Base-by-base conservation (phyloP, 2,113 vertebrate species). In the Rostratula benghalensis region DNA sequence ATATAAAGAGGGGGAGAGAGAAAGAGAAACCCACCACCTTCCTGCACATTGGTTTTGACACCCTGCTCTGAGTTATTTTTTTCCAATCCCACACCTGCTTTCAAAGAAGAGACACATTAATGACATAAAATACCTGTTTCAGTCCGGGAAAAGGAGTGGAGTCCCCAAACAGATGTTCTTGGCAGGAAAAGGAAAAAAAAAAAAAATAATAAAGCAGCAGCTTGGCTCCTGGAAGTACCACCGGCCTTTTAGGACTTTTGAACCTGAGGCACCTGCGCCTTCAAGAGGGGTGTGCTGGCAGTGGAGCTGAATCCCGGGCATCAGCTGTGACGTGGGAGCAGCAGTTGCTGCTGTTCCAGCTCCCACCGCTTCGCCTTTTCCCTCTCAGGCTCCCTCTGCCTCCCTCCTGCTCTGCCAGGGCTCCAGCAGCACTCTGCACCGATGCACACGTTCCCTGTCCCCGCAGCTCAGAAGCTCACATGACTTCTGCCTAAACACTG, bases 381-480 rank as follows among this genome's bases (percentile, higher is more conserved):
- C 76, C 77, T 94, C 87, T 83, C 85, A 67, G 67, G 56, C 92
- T 94, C 65, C 33, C 91, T 77, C 96, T 95, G 92, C 95, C 75
- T 95, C 89, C 87, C 90, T 86, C 81, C 70, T 24, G 0, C 85
- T 95, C 93, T 96, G 81, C 79, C 87, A 73, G 92, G 89, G 95
- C 93, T 97, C 95, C 73, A 51, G 95, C 89, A 97, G 96, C 92
- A 91, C 77, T 94, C 96, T 87, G 95, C 93, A 70, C 79, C 92
- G 95, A 92, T 94, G 93, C 94, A 95, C 74, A 85, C 83, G n/a
- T 90, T 90, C 78, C 93, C 96, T 71, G 92, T 95, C 87, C 89
- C 87, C 4, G 89, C 93, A 91, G 96, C 96, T 96, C 92, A 65
- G 70, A 13, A 87, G 97, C 96, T 97, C 97, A 97, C 97, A 97